A percentile compares a stretch with the other conserved stretches of the same genome.
Evolutionary conservation across 1,140 invertebrate genomes (phyloP).

Genomic region (Temnothorax longispinosus): DNA sequence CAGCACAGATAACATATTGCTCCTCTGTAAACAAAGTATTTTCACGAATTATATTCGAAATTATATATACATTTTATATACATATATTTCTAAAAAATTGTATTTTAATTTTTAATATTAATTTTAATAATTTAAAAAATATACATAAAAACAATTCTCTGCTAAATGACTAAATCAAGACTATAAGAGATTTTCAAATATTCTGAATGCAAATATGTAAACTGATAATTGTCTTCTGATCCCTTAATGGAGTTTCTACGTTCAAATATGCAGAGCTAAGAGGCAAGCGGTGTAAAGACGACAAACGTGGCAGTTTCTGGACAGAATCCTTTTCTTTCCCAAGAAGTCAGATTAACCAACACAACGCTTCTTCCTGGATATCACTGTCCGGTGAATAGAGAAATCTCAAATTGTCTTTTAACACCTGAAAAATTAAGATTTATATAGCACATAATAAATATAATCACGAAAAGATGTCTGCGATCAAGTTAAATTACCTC

Average conservation of each 20-base stretch:
- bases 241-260: slow-evolving; percentile 68
- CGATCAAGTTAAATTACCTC: slow-evolving; percentile 80
- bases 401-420: slow-evolving; percentile 86
- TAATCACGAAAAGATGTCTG: background rate
- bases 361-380: slow-evolving; percentile 85
- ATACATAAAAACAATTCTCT: too few relatives aligned
- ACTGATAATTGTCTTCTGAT: slow-evolving; percentile 80
- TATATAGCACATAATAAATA: background rate
- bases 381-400: slow-evolving; percentile 82
- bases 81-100: too few relatives aligned
- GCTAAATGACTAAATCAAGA: background rate
- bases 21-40: too few relatives aligned
- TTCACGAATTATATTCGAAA: too few relatives aligned
- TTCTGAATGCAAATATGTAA: slow-evolving; percentile 62
- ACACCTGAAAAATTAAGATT: slow-evolving; percentile 70
- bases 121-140: too few relatives aligned
- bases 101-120: too few relatives aligned
- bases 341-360: slow-evolving; percentile 85
- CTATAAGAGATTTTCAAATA: background rate
- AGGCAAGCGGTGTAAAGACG: slow-evolving; percentile 73
- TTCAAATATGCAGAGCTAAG: slow-evolving; percentile 83
- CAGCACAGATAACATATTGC: too few relatives aligned
- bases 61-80: too few relatives aligned
- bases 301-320: slow-evolving; percentile 81
- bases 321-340: slow-evolving; percentile 81